A percentile compares a stretch with the other conserved stretches of the same genome.
Conservation (phyloP, 2,797 vertebrate genomes). For the Pangasius djambal region DNA sequence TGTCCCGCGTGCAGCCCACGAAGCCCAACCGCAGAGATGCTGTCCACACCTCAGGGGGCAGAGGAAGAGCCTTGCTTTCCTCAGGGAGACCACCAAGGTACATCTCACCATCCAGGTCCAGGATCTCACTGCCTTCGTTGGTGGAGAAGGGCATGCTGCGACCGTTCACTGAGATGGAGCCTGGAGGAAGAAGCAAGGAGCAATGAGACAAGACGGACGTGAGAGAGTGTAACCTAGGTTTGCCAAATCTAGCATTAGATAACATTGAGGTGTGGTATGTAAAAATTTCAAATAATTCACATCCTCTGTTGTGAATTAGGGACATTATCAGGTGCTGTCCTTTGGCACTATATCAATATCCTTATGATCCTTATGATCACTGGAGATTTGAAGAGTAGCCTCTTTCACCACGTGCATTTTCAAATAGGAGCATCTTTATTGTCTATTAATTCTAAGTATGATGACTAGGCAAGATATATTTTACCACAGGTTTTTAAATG, state of each 20-base stretch:
- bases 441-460: not conserved
- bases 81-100: conserved; percentile 91
- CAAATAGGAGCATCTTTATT: not conserved
- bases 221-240: not conserved
- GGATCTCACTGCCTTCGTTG: conserved; percentile 89
- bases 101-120: conserved; percentile 90
- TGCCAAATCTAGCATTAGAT: not conserved
- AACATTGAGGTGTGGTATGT: not conserved
- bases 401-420: not conserved
- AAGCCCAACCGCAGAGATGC: conserved; percentile 87
- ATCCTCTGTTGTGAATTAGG: not conserved
- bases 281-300: not conserved
- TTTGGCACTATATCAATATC: not conserved
- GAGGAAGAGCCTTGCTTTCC: conserved; percentile 75
- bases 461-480: not conserved
- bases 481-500: not conserved
- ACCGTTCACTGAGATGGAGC: conserved; percentile 90
- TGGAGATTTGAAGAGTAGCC: not conserved
- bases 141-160: conserved; percentile 87
- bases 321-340: not conserved
- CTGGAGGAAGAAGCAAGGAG: conserved; percentile 56
- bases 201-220: not conserved
- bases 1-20: conserved; percentile 90
- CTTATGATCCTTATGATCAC: too few species aligned
- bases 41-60: conserved; percentile 91